Percentiles rank a stretch among this genome's conserved stretches.
Evolutionary conservation across 2,797 vertebrate genomes (phyloP).

Genomic region (Naso thynnoides): DNA sequence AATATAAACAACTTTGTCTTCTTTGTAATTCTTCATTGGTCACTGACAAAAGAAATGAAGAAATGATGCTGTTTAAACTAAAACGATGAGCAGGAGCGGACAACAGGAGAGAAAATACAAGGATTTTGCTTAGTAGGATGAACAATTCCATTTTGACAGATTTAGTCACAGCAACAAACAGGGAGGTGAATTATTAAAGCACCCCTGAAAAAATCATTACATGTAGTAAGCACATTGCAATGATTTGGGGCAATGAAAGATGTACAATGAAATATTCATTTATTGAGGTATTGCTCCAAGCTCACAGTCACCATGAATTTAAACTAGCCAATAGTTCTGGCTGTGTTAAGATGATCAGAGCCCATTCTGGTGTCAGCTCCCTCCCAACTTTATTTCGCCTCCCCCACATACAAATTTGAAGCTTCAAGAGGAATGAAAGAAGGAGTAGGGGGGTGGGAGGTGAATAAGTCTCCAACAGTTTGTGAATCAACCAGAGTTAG

Average conservation of each 20-base stretch:
- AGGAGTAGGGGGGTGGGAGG: background rate
- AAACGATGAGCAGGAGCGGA: background rate
- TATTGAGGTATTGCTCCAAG: background rate
- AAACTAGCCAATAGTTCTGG: background rate
- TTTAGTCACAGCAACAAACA: background rate
- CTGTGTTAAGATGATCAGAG: background rate
- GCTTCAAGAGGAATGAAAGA: background rate
- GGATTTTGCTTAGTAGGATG: background rate
- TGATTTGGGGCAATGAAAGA: conserved; percentile 1
- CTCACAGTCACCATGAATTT: background rate
- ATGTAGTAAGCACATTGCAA: background rate
- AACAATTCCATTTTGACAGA: conserved; percentile 2
- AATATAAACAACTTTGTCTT: background rate
- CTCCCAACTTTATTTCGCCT: background rate
- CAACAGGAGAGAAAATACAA: background rate
- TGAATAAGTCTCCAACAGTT: conserved; percentile 26
- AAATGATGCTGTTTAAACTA: background rate
- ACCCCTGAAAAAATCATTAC: conserved; percentile 14
- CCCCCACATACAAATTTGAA: conserved; percentile 4
- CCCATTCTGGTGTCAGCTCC: background rate
- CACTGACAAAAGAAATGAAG: background rate
- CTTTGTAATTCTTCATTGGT: background rate
- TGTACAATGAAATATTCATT: background rate
- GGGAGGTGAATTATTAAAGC: conserved; percentile 19
- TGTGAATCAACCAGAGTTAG: conserved; percentile 38